phyloP scores from a whole-genome alignment of 2,797 vertebrate species.

The Silurus aristotelis region DNA sequence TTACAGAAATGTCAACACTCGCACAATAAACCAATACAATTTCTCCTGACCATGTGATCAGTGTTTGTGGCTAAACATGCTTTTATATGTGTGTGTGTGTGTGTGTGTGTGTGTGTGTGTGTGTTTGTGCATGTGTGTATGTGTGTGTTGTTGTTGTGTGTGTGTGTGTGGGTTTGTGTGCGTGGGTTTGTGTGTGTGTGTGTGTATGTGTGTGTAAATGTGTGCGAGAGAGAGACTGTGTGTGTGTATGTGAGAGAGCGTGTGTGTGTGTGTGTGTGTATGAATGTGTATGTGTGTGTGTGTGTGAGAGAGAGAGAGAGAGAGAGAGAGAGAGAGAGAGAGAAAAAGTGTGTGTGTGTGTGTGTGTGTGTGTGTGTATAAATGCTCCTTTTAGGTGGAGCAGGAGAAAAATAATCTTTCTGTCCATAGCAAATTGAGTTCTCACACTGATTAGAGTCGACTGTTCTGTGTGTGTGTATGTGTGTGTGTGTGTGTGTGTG shows the following conservation, averaged over 20 bases:
- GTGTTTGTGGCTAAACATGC: neutral
- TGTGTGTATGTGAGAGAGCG: too few relatives aligned
- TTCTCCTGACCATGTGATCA: neutral
- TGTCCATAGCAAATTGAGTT: neutral
- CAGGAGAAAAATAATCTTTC: neutral
- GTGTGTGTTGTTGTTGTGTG: too few relatives aligned
- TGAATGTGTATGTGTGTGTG: too few relatives aligned
- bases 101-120: conserved; percentile 17
- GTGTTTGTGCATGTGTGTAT: neutral
- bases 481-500: conserved; percentile 9
- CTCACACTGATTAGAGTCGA: conserved; percentile 6
- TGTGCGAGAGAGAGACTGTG: too few relatives aligned
- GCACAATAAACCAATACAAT: too few relatives aligned
- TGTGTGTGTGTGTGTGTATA: neutral
- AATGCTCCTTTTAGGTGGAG: neutral
- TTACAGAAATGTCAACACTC: neutral
- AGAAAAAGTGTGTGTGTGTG: neutral
- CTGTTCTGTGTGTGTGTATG: neutral
- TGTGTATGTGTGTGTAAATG: neutral
- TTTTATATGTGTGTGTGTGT: neutral
- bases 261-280: too few relatives aligned
- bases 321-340: too few relatives aligned
- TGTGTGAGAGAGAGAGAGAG: too few relatives aligned
- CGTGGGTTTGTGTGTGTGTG: conserved; percentile 4
- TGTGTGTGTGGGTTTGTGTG: too few relatives aligned